These are phyloP conservation scores for Tetrax tetrax DNA, from an alignment of 2,113 vertebrate genomes.

Conservation along the genomic window DNA sequence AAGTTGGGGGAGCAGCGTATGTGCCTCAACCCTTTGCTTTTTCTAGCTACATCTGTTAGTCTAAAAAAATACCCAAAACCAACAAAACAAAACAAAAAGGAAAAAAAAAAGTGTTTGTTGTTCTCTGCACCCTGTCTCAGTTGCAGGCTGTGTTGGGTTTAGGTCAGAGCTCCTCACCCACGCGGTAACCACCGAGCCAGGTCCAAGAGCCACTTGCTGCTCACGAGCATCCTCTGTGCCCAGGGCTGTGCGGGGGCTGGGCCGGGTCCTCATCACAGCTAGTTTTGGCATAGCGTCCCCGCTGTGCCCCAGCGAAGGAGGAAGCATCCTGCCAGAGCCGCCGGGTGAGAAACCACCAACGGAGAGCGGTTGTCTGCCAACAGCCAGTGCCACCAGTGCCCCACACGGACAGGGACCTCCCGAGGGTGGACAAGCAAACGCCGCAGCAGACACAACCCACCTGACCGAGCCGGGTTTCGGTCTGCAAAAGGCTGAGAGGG, in stretches of 20 bases:
- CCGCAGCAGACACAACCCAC: not conserved
- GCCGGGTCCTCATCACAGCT: not conserved
- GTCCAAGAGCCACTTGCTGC: not conserved
- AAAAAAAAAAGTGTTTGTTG: not conserved
- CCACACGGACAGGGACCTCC: not conserved
- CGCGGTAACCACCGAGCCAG: fast-evolving
- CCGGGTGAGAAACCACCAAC: not conserved
- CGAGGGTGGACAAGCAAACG: not conserved
- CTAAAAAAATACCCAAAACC: not conserved
- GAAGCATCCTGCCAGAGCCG: not conserved
- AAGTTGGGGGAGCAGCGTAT: not conserved
- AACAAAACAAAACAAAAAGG: not conserved
- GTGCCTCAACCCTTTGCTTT: not conserved
- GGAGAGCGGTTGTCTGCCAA: not conserved
- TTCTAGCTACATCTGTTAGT: not conserved
- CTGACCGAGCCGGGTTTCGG: not conserved
- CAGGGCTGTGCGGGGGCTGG: not conserved
- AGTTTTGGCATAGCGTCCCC: not conserved
- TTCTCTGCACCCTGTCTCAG: not conserved
- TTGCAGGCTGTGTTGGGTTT: not conserved
- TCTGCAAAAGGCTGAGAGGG: not conserved
- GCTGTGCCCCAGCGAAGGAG: not conserved
- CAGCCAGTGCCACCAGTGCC: not conserved
- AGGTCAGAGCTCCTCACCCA: not conserved
- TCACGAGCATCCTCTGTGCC: fast-evolving